Conservation (phyloP, 23 tunicate genomes). For the Oikopleura dioica region DNA sequence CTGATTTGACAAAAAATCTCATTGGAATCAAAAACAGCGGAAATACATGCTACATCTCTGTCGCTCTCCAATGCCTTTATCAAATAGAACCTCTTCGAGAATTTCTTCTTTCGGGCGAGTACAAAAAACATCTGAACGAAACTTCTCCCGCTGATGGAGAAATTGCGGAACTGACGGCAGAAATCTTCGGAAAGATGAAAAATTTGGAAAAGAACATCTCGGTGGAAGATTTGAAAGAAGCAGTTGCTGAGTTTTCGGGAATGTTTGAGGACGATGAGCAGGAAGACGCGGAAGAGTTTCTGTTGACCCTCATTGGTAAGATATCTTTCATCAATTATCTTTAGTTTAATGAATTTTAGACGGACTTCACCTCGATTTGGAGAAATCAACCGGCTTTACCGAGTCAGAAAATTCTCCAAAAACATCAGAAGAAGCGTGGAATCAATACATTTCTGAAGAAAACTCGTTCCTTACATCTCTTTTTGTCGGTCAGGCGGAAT, state of each 20-base stretch:
- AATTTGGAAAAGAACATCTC: too few species aligned
- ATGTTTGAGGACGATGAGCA: not conserved
- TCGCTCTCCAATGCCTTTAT: not conserved
- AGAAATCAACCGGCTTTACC: too few species aligned
- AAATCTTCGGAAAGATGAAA: too few species aligned
- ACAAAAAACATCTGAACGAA: not conserved
- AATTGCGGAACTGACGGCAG: too few species aligned
- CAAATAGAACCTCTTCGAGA: not conserved
- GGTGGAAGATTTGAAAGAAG: too few species aligned
- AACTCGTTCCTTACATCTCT: not conserved
- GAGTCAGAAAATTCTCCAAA: not conserved
- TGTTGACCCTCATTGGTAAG: not conserved
- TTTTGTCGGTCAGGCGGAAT: conserved; percentile 7
- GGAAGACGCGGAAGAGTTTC: conserved; percentile 8
- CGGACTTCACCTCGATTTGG: not conserved
- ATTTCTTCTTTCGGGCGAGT: not conserved
- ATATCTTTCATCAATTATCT: too few species aligned
- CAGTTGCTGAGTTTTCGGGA: not conserved
- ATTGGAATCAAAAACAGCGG: not conserved
- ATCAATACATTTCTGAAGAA: not conserved
- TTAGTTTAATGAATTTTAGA: too few species aligned
- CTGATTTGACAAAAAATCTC: not conserved
- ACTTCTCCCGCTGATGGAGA: too few species aligned
- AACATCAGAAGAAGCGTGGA: conserved; percentile 2
- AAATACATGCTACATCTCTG: not conserved